A percentile compares a stretch with the other conserved stretches of the same genome.
Evolutionary conservation across 2,797 vertebrate genomes (phyloP).

Genomic region (Dermochelys coriacea): DNA sequence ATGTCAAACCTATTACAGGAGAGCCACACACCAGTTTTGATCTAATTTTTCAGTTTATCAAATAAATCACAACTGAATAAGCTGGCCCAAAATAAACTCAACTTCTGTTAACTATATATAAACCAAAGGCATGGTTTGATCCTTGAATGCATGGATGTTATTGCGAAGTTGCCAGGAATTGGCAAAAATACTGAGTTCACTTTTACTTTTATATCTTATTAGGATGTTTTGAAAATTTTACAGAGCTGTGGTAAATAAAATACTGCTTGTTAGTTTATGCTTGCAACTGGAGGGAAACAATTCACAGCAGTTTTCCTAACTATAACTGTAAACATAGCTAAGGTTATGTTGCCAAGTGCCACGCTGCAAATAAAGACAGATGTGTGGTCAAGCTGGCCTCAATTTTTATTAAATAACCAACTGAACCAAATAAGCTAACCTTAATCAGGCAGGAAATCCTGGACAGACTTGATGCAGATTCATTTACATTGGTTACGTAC

Average conservation of each 20-base stretch:
- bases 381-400: constrained; percentile 51
- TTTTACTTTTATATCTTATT: constrained; percentile 54
- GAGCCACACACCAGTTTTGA: not conserved
- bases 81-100: not conserved
- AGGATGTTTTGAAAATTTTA: constrained; percentile 63
- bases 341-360: constrained; percentile 56
- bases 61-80: not conserved
- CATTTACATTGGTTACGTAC: rapidly evolving
- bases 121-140: not conserved
- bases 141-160: constrained; percentile 1
- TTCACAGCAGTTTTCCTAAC: constrained; percentile 50
- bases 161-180: constrained; percentile 32
- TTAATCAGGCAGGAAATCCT: constrained; percentile 46
- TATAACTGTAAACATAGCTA: constrained; percentile 59
- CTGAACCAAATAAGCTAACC: constrained; percentile 22
- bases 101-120: constrained; percentile 1
- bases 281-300: constrained; percentile 67
- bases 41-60: not conserved
- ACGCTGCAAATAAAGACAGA: constrained; percentile 51
- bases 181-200: not conserved
- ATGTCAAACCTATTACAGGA: not conserved
- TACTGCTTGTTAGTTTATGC: constrained; percentile 53
- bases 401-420: constrained; percentile 23
- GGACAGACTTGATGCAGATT: constrained; percentile 32
- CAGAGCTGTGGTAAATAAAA: constrained; percentile 49